Conservation (phyloP, 1,140 invertebrate species). For the Zaprionus kolodkinae region DNA sequence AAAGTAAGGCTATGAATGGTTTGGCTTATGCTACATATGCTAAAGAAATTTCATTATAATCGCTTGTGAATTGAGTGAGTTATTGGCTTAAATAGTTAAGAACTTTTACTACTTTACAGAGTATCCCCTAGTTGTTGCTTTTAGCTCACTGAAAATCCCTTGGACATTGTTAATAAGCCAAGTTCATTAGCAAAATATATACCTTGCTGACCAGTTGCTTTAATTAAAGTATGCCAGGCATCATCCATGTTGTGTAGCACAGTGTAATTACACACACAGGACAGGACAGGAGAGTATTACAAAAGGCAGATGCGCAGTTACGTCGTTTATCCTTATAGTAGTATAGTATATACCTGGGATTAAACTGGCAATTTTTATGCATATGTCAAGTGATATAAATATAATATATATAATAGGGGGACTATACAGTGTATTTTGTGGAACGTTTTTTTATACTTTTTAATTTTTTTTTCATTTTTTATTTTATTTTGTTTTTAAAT, state of each 20-base stretch:
- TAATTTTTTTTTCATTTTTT: slow-evolving; percentile 8
- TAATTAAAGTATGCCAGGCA: not conserved
- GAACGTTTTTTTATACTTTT: not conserved
- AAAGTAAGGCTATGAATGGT: too few species aligned
- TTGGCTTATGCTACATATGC: too few species aligned
- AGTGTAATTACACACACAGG: not conserved
- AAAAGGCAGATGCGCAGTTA: not conserved
- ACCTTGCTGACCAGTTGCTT: not conserved
- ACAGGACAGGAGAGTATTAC: not conserved
- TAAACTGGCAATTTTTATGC: not conserved
- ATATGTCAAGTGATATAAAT: slow-evolving; percentile 1
- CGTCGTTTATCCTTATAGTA: not conserved
- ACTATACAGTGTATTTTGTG: not conserved
- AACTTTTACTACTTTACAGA: not conserved
- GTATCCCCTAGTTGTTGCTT: not conserved
- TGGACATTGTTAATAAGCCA: slow-evolving; percentile 28
- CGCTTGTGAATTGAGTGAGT: too few species aligned
- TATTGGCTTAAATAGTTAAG: not conserved
- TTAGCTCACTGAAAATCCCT: not conserved
- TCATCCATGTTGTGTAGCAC: not conserved
- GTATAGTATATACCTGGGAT: not conserved
- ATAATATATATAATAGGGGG: not conserved
- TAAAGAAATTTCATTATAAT: too few species aligned
- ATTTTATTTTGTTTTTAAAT: slow-evolving; percentile 14
- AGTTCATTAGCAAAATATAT: slow-evolving; percentile 34